A percentile compares a stretch with the other conserved stretches of the same genome.
Evolutionary conservation across 2,888 invertebrate genomes (phyloP).

Genomic region (Epinotia nisella): DNA sequence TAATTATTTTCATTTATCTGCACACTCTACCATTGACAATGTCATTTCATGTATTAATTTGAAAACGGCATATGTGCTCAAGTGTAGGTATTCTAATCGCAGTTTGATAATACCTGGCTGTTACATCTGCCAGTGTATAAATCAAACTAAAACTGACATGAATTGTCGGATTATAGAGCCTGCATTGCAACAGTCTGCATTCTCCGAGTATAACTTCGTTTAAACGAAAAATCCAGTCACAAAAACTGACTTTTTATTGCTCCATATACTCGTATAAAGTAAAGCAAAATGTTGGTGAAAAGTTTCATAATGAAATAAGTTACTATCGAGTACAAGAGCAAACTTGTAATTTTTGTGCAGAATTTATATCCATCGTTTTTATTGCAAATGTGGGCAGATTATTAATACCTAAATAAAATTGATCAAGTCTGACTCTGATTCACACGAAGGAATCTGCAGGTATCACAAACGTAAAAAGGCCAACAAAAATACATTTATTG

Average conservation of each 20-base stretch:
- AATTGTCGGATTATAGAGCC: background rate
- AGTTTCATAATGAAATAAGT: conserved; percentile 2
- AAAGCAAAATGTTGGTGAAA: background rate
- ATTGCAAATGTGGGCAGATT: background rate
- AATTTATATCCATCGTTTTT: background rate
- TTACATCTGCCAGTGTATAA: no score
- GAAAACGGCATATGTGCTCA: no score
- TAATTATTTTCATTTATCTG: no score
- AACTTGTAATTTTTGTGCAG: background rate
- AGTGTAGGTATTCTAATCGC: no score
- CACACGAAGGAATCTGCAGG: background rate
- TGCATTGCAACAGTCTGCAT: background rate
- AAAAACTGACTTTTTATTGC: background rate
- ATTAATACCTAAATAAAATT: no score
- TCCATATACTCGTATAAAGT: background rate
- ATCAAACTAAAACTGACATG: background rate
- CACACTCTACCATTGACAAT: no score
- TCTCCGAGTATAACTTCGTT: background rate
- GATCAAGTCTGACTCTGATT: background rate
- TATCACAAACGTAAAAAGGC: background rate
- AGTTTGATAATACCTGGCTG: no score
- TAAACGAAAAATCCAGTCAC: background rate
- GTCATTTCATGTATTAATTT: no score
- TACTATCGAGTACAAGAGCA: background rate
- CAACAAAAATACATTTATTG: no score